Evolutionary conservation across 2,888 invertebrate genomes (phyloP), one percentile per base, ranked within the genome.

Genomic region (Nemotelus nigrinus): DNA sequence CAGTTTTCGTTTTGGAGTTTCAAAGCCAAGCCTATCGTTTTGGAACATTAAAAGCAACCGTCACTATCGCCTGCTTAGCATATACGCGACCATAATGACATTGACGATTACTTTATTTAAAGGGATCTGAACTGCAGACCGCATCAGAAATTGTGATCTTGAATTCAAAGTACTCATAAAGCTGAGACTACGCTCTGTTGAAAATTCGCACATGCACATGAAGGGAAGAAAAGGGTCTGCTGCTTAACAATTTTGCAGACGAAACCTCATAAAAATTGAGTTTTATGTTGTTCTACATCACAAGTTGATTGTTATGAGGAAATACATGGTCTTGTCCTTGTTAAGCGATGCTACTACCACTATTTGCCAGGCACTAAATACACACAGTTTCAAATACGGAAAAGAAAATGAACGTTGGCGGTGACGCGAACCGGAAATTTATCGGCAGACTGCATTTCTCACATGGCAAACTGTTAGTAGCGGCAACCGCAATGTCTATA

Each of bases 231-330:
- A 68, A 55, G 71, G 60, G 60, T 45, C 72, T 63, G 68, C 72
- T 63, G 68, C 77, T 74, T n/a, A 65, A 68, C 41, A 57, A 67
- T 76, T 60, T 55, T 53, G 75, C 79, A 79, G 77, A 75, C 77
- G 76, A 71, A 75, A 67, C 63, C 41, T 79, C 79, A 67, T 79
- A 79, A 79, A 79, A 79, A 71, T 77, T 44, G 70, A 65, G 65
- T 72, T 79, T 79, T 79, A 79, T 76, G 79, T 64, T 71, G 58
- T 70, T 70, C 75, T 71, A 76, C 71, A 76, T 77, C 76, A 72
- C 71, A 78, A 64, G 77, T 78, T 79, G 77, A 79, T 79, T 79
- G 76, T 79, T 79, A 78, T 65, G 79, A 72, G 77, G 65, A 65
- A 68, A 77, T 79, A 76, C 64, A 77, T 77, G 71, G 79, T 70